phyloP scores from a whole-genome alignment of 2,888 invertebrate genomes.

The Theretra japonica region DNA sequence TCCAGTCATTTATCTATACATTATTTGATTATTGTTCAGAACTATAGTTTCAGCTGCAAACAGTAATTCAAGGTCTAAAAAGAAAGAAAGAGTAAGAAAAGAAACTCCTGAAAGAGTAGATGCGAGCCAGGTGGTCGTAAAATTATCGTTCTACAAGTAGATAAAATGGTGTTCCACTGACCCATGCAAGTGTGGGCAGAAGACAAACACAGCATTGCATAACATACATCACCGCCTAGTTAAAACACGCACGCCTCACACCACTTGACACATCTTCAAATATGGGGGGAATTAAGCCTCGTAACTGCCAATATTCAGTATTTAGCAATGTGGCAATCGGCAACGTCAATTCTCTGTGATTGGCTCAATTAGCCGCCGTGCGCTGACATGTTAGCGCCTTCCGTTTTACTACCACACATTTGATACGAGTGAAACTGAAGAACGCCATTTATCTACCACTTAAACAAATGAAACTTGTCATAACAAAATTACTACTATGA shows the following conservation, averaged over 20 bases:
- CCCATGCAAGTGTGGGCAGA: too few relatives aligned
- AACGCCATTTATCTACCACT: neutral
- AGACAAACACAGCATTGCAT: neutral
- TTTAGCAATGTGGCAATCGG: conserved; percentile 10
- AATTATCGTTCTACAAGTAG: too few relatives aligned
- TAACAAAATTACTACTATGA: conserved; percentile 18
- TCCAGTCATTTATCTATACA: too few relatives aligned
- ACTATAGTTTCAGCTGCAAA: too few relatives aligned
- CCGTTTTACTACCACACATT: conserved; percentile 8
- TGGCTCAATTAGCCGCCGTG: conserved; percentile 14
- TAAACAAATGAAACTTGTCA: conserved; percentile 21
- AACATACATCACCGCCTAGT: neutral
- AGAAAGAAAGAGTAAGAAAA: too few relatives aligned
- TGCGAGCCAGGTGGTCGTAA: too few relatives aligned
- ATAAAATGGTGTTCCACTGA: too few relatives aligned
- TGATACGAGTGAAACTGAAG: conserved; percentile 16
- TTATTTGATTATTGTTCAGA: too few relatives aligned
- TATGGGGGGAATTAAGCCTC: neutral
- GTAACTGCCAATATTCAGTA: conserved; percentile 16
- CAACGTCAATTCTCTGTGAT: conserved; percentile 13
- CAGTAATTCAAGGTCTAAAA: too few relatives aligned
- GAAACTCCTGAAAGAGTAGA: too few relatives aligned
- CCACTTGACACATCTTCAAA: neutral
- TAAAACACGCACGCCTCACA: neutral
- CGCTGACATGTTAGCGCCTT: conserved; percentile 11